Percentiles rank a stretch among this genome's conserved stretches.
Evolutionary conservation across 2,888 invertebrate genomes (phyloP).

Genomic region (Eulithis prunata): DNA sequence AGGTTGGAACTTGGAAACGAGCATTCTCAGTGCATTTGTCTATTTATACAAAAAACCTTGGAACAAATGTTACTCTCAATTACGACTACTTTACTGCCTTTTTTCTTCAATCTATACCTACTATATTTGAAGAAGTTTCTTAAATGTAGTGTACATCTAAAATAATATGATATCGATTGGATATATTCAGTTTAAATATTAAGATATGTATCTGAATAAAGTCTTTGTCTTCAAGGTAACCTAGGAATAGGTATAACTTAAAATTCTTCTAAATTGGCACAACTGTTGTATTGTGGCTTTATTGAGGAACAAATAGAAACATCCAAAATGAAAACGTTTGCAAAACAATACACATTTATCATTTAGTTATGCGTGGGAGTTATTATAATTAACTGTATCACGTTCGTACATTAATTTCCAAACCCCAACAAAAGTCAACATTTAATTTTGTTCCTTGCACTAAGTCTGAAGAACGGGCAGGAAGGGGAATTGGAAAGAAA

Average conservation of each 20-base stretch:
- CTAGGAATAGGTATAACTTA: no score
- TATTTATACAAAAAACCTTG: slow-evolving; percentile 57
- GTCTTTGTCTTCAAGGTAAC: neutral
- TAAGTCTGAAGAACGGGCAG: no score
- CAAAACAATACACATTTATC: neutral
- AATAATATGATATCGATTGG: no score
- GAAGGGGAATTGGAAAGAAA: neutral
- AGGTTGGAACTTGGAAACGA: slow-evolving; percentile 31
- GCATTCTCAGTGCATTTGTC: slow-evolving; percentile 41
- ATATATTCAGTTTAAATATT: no score
- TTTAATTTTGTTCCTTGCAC: no score
- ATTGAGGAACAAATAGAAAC: neutral
- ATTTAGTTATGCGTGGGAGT: neutral
- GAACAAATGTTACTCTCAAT: slow-evolving; percentile 45
- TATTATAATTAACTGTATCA: no score
- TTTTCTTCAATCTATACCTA: neutral
- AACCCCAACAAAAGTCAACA: no score
- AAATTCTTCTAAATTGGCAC: neutral
- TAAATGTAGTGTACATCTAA: no score
- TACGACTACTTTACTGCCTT: slow-evolving; percentile 29
- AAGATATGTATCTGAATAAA: no score
- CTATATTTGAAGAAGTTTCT: neutral
- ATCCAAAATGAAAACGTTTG: neutral
- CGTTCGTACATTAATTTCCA: no score
- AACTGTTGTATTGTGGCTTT: neutral